These are phyloP conservation scores for Luidia sarsii DNA, from an alignment of 53 echinoderm and acorn worm species.

Conservation along the genomic window DNA sequence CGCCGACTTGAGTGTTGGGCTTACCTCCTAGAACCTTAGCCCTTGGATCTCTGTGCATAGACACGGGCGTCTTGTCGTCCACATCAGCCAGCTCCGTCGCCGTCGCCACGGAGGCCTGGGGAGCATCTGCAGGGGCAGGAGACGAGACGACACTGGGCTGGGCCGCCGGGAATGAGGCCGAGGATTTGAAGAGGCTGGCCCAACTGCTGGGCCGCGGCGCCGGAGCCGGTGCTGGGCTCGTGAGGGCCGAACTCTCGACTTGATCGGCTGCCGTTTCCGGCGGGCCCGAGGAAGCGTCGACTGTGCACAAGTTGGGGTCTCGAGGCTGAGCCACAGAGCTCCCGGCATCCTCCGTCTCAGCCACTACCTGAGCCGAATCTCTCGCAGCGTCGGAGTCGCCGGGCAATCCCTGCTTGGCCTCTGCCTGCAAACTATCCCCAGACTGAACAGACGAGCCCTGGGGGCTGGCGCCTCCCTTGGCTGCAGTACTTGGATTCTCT, in stretches of 20 bases:
- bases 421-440: not conserved
- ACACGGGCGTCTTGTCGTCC: slow-evolving; percentile 62
- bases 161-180: not conserved
- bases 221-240: slow-evolving; percentile 41
- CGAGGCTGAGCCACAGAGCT: not conserved
- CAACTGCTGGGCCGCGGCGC: slow-evolving; percentile 68
- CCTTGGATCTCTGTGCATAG: slow-evolving; percentile 73
- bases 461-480: slow-evolving; percentile 17
- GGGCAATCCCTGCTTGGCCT: not conserved
- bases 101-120: slow-evolving; percentile 5
- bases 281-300: not conserved
- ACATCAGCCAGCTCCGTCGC: slow-evolving; percentile 16
- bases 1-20: not conserved
- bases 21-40: slow-evolving; percentile 89
- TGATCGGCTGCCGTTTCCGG: not conserved
- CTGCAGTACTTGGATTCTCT: slow-evolving; percentile 38
- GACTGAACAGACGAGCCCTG: slow-evolving; percentile 12
- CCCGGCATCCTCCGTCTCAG: too few relatives aligned
- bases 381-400: not conserved
- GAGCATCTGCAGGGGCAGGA: slow-evolving; percentile 29
- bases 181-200: slow-evolving; percentile 84
- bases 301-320: too few relatives aligned
- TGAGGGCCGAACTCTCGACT: too few relatives aligned
- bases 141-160: slow-evolving; percentile 21
- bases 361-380: slow-evolving; percentile 2